Conservation (phyloP, 2,888 invertebrate species). For the Nomada flava region DNA sequence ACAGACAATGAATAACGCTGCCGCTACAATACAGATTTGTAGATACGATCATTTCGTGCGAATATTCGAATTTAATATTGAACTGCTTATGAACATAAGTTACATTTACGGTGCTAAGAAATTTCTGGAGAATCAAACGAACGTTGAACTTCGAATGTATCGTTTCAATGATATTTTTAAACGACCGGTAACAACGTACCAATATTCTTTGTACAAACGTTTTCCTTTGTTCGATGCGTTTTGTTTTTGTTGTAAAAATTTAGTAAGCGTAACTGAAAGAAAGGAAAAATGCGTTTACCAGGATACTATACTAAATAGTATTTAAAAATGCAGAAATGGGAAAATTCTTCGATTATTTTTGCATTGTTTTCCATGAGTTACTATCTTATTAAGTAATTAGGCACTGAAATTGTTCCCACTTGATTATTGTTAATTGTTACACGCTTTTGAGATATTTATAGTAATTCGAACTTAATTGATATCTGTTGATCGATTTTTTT, state of each 20-base stretch:
- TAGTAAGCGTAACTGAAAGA: slow-evolving; percentile 21
- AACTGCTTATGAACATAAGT: slow-evolving; percentile 54
- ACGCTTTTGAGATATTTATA: slow-evolving; percentile 70
- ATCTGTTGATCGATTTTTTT: slow-evolving; percentile 40
- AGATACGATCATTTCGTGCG: slow-evolving; percentile 30
- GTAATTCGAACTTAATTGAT: slow-evolving; percentile 50
- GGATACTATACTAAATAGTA: slow-evolving; percentile 9
- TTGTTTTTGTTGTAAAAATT: slow-evolving; percentile 49
- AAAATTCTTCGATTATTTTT: slow-evolving; percentile 48
- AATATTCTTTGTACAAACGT: slow-evolving; percentile 1
- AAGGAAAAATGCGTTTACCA: background rate
- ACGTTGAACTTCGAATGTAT: slow-evolving; percentile 19
- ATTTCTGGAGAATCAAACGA: slow-evolving; percentile 36
- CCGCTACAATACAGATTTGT: slow-evolving; percentile 14
- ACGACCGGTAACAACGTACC: background rate
- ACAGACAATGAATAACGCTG: slow-evolving; percentile 12
- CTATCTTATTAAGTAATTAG: slow-evolving; percentile 35
- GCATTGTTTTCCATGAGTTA: slow-evolving; percentile 41
- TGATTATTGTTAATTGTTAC: slow-evolving; percentile 74
- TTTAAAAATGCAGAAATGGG: slow-evolving; percentile 15
- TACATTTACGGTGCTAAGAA: slow-evolving; percentile 69
- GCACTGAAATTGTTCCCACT: slow-evolving; percentile 66
- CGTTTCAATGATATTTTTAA: slow-evolving; percentile 25
- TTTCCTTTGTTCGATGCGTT: slow-evolving; percentile 22
- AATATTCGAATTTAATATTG: slow-evolving; percentile 44